These are phyloP conservation scores for Oryctolagus cuniculus DNA, from an alignment of 2,113 vertebrate genomes.

Conservation along the genomic window DNA sequence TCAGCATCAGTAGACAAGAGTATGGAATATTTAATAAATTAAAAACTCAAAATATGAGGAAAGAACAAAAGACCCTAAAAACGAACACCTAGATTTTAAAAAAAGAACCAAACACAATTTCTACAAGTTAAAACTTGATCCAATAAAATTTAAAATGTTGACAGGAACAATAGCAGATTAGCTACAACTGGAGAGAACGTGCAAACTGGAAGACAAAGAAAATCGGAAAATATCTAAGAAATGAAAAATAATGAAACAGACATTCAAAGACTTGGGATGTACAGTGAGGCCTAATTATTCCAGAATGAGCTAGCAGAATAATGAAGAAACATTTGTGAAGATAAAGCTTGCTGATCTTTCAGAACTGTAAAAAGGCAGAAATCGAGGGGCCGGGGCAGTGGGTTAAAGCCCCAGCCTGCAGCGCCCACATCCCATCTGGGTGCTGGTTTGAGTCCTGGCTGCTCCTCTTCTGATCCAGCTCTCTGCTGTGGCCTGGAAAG, in stretches of 20 bases:
- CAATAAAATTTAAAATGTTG: not conserved
- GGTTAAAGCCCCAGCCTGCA: too few relatives aligned
- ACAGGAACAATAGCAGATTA: not conserved
- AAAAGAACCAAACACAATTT: not conserved
- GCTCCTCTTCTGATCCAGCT: too few relatives aligned
- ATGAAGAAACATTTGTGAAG: not conserved
- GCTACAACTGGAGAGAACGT: not conserved
- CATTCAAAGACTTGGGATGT: not conserved
- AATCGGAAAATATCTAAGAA: constrained; percentile 21
- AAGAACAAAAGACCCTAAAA: constrained; percentile 7
- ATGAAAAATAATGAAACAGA: not conserved
- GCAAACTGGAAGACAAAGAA: not conserved
- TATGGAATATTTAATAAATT: not conserved
- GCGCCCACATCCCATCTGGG: too few relatives aligned
- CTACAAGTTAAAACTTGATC: not conserved
- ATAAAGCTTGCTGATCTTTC: not conserved
- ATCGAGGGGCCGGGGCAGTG: too few relatives aligned
- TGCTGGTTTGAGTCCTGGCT: too few relatives aligned
- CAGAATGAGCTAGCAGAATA: not conserved
- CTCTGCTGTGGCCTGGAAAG: too few relatives aligned
- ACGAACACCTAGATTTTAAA: not conserved
- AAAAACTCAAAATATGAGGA: constrained; percentile 33
- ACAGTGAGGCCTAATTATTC: not conserved
- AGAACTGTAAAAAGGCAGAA: not conserved
- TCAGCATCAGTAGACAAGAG: not conserved